Conservation (phyloP, 2,888 invertebrate genomes). For the Rotaria macrura region DNA sequence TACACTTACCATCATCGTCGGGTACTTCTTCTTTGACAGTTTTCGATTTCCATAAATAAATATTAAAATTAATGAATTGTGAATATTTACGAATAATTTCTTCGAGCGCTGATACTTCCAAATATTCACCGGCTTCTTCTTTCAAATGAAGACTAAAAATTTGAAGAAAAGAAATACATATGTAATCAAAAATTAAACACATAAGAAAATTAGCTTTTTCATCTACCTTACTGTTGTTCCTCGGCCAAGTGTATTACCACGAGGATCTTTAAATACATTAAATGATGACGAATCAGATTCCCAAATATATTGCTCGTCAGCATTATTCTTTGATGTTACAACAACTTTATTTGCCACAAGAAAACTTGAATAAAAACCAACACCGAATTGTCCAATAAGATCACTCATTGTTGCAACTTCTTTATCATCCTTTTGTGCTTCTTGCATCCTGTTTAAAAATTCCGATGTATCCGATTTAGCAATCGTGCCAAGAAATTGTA, state of each 20-base stretch:
- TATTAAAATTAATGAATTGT: constrained; percentile 98
- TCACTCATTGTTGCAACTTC: constrained; percentile 61
- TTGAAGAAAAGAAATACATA: too few species aligned
- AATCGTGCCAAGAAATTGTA: constrained; percentile 92
- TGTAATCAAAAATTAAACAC: too few species aligned
- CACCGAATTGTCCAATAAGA: constrained; percentile 98
- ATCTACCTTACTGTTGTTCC: constrained; percentile 66
- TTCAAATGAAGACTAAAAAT: constrained; percentile 73
- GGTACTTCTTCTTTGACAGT: constrained; percentile 44
- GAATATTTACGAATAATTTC: constrained; percentile 90
- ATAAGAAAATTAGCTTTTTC: too few species aligned
- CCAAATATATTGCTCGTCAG: constrained; percentile 81
- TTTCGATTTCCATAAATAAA: constrained; percentile 77
- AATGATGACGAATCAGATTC: constrained; percentile 85
- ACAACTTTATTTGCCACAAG: constrained; percentile 87
- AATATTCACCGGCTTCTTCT: constrained; percentile 88
- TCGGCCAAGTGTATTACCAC: constrained; percentile 76
- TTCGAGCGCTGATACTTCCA: constrained; percentile 79
- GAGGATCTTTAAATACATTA: constrained; percentile 79
- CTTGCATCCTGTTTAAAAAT: constrained; percentile 62
- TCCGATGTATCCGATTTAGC: constrained; percentile 94
- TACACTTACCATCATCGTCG: constrained; percentile 54
- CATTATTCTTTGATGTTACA: constrained; percentile 86
- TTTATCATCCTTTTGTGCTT: constrained; percentile 22
- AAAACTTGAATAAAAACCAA: constrained; percentile 97